Evolutionary conservation across 2,797 vertebrate species (phyloP), one percentile per base, ranked within the genome.

Genomic region (Octomys mimax): DNA sequence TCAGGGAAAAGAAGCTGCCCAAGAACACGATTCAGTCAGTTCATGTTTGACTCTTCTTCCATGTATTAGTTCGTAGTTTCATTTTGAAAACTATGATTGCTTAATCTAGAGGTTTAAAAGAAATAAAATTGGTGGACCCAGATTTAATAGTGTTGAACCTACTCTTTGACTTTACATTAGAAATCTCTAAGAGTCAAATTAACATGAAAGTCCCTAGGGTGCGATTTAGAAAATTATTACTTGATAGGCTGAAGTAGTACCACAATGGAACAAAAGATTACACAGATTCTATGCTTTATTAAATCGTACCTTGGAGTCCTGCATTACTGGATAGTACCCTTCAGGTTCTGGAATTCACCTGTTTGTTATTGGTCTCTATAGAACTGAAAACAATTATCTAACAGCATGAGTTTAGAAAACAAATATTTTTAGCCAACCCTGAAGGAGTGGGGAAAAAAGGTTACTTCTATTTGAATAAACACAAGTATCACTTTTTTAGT

Each of bases 191-290:
- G 96, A 96, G 12, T 46, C 36, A 31, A 96, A 95, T 95, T 97
- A 97, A 96, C 96, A 97, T 90, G 90, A 89, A 93, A 81, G 70
- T 33, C 96, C 96, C 75, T 5, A 87, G 97, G 89, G 93, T 93
- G 8, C 93, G 95, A 91, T 96, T 96, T 88, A 91, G 92, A 75
- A 97, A 97, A 96, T 94, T 79, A 95, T 75, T 83, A 89, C 89
- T 96, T 96, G 82, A 46, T 52, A 80, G 70, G 46, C 6, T 96
- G 88, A 88, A 93, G 87, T 70, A 77, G 79, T 59, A 54, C 66
- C 73, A 81, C 62, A 77, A 28, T 66, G 89, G 87, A 97, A 87
- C 78, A 86, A 95, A 94, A 96, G 84, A 92, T 71, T 93, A 77
- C 46, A 94, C 73, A 52, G 82, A 96, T 61, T 59, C 87, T 92